Evolutionary conservation across 1,140 invertebrate genomes (phyloP).

Genomic region (Trachymyrmex cornetzi): DNA sequence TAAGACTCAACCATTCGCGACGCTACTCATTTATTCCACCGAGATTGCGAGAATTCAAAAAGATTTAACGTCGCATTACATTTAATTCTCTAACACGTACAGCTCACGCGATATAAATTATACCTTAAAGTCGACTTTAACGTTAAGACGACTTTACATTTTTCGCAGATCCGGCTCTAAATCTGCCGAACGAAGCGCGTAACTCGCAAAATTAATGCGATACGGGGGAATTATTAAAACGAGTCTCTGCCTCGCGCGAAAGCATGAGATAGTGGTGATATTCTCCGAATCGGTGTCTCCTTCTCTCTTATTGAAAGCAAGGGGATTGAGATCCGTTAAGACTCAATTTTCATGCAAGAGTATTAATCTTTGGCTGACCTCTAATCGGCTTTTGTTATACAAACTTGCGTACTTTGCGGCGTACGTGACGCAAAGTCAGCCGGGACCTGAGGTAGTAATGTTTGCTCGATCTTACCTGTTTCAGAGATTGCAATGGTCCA

Average conservation of each 20-base stretch:
- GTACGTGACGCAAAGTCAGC: neutral
- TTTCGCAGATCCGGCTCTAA: conserved; percentile 29
- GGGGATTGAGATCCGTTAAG: conserved; percentile 18
- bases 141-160: conserved; percentile 49
- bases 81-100: conserved; percentile 35
- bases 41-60: conserved; percentile 28
- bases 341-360: conserved; percentile 30
- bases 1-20: conserved; percentile 18
- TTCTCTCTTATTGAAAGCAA: neutral
- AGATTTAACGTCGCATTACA: conserved; percentile 49
- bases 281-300: neutral
- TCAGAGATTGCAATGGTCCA: conserved; percentile 94
- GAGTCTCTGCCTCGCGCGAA: neutral
- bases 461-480: conserved; percentile 77
- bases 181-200: conserved; percentile 42
- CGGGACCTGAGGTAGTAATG: conserved; percentile 48
- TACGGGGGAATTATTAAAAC: conserved; percentile 41
- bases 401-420: neutral
- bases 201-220: conserved; percentile 51
- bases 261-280: no score
- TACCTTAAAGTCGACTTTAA: conserved; percentile 36
- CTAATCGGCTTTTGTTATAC: conserved; percentile 30
- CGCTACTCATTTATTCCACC: neutral
- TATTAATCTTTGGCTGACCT: conserved; percentile 50
- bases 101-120: conserved; percentile 47